Percentiles rank a stretch among this genome's conserved stretches.
Conservation (phyloP, 2,113 vertebrate genomes). For the Pelmatolapia mariae region DNA sequence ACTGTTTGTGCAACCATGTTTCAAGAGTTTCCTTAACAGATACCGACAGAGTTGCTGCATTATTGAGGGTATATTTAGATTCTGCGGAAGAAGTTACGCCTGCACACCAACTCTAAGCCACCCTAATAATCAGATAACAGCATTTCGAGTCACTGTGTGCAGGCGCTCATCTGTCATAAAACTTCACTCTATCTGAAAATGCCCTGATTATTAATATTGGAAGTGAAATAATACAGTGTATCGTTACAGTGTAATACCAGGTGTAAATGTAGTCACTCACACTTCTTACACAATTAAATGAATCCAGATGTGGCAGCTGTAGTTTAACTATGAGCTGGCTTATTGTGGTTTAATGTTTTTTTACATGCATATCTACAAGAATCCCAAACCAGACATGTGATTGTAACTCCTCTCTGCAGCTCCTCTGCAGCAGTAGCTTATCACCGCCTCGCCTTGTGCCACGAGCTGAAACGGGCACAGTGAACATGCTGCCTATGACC, state of each 20-base stretch:
- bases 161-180: not conserved
- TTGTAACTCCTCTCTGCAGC: conserved; percentile 42
- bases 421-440: conserved; percentile 14
- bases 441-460: conserved; percentile 44
- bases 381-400: conserved; percentile 46
- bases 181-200: not conserved
- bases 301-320: not conserved
- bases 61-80: not conserved
- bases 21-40: not conserved
- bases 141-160: not conserved
- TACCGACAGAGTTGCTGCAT: not conserved
- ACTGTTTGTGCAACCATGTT: not conserved
- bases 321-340: not conserved
- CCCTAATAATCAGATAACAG: not conserved
- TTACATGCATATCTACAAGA: not conserved
- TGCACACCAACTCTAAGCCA: not conserved
- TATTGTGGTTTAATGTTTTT: not conserved
- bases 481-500: not conserved
- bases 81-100: not conserved
- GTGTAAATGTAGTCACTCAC: not conserved
- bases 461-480: not conserved
- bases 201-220: not conserved
- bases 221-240: not conserved
- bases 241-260: not conserved
- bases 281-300: not conserved